phyloP scores from a whole-genome alignment of 2,797 vertebrate genomes.

The Crypturellus tataupa region DNA sequence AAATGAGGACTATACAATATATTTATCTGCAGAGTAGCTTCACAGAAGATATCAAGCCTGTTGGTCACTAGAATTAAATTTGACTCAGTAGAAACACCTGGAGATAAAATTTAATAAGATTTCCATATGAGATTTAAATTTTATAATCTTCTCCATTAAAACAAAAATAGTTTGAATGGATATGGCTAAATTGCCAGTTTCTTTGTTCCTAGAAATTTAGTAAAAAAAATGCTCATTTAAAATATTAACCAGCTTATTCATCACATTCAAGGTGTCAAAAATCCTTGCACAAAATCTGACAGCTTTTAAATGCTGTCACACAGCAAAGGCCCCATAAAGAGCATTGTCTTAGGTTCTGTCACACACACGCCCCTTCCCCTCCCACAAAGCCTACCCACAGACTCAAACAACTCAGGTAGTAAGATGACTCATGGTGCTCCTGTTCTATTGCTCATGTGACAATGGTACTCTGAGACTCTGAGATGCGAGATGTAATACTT shows the following conservation, averaged over 20 bases:
- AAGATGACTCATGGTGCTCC: neutral
- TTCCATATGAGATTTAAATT: neutral
- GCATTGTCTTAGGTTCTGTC: constrained; percentile 15
- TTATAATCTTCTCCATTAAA: neutral
- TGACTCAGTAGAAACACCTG: neutral
- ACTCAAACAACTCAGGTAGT: neutral
- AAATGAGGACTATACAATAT: neutral
- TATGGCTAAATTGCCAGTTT: neutral
- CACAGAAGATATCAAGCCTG: neutral
- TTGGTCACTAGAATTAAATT: neutral
- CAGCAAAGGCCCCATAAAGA: constrained; percentile 11
- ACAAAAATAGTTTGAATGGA: neutral
- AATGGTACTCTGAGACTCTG: no score
- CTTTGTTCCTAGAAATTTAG: neutral
- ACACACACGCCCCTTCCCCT: neutral
- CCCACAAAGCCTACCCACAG: neutral
- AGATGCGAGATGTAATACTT: no score
- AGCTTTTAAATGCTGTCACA: constrained; percentile 20
- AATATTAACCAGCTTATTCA: constrained; percentile 5
- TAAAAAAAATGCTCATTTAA: neutral
- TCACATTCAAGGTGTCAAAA: neutral
- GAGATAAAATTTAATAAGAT: neutral
- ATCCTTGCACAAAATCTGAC: constrained; percentile 33
- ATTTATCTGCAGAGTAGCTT: neutral
- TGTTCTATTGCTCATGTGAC: no score